Percentiles rank a stretch among this genome's conserved stretches.
Conservation (phyloP, 2,113 vertebrate species). For the Anas platyrhynchos region DNA sequence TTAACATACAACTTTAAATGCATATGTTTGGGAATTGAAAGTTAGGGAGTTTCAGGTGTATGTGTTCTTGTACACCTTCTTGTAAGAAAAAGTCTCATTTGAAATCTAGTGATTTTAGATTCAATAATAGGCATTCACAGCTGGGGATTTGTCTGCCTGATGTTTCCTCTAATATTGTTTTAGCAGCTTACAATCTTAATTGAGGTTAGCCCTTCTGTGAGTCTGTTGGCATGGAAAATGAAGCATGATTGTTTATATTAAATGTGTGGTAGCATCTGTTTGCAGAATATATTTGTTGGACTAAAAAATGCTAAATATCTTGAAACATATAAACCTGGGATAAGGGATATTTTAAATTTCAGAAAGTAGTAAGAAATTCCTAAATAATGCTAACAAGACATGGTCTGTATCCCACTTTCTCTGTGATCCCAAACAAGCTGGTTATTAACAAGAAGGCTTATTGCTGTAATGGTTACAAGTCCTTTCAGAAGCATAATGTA, state of each 20-base stretch:
- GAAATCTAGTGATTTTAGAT: neutral
- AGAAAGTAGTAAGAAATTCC: neutral
- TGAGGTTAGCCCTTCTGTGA: neutral
- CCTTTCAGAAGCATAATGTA: slow-evolving; percentile 2
- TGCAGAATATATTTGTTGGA: neutral
- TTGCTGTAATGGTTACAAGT: neutral
- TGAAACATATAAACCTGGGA: neutral
- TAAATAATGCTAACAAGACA: neutral
- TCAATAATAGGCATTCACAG: neutral
- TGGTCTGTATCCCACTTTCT: neutral
- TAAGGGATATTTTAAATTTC: neutral
- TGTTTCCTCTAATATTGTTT: neutral
- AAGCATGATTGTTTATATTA: neutral
- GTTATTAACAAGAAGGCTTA: neutral
- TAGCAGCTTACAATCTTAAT: neutral
- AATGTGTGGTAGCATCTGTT: neutral
- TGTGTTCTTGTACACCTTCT: neutral
- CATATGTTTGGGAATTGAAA: neutral
- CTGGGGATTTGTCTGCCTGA: neutral
- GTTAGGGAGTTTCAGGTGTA: neutral
- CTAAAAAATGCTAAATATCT: neutral
- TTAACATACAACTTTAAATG: neutral
- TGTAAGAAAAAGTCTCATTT: neutral
- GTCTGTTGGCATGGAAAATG: neutral
- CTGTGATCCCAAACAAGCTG: neutral